Evolutionary conservation across 1,140 invertebrate genomes (phyloP).

Genomic region (Drosophila orena): DNA sequence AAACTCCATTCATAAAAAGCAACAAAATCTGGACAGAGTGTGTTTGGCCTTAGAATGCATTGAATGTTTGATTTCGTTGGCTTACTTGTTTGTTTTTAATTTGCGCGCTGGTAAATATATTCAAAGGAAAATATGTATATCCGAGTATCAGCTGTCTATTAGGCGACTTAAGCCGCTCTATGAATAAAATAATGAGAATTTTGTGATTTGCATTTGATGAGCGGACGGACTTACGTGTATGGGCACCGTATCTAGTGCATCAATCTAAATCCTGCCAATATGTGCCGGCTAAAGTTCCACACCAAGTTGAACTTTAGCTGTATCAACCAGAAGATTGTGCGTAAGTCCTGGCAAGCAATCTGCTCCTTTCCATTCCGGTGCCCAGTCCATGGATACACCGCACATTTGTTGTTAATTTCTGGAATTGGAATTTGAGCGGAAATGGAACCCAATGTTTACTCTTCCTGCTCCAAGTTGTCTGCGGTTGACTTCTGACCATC

Average conservation of each 20-base stretch:
- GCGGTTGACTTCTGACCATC: conserved; percentile 49
- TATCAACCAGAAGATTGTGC: conserved; percentile 16
- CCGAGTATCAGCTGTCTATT: conserved; percentile 20
- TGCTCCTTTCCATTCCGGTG: background rate
- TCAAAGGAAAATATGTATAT: conserved; percentile 2
- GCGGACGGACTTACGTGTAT: conserved; percentile 6
- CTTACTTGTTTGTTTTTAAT: conserved; percentile 73
- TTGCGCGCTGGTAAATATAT: conserved; percentile 60
- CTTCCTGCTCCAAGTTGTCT: conserved; percentile 31
- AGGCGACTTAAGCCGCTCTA: conserved; percentile 25
- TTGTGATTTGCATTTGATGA: conserved; percentile 17
- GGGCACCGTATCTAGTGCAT: conserved; percentile 1
- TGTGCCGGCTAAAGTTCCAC: conserved; percentile 5
- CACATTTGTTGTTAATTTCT: conserved; percentile 21
- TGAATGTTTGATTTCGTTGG: conserved; percentile 41
- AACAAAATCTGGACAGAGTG: conserved; percentile 27
- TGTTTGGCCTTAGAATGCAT: conserved; percentile 34
- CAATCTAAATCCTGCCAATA: conserved; percentile 31
- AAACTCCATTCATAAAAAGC: conserved; percentile 25
- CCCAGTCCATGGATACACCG: background rate
- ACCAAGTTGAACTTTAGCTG: conserved; percentile 8
- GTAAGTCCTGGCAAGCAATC: conserved; percentile 11
- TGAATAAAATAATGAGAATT: conserved; percentile 45
- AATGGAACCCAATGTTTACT: conserved; percentile 1
- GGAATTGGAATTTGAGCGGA: background rate